These are phyloP conservation scores for Tribolium madens DNA, from an alignment of 1,140 invertebrate species.

Conservation along the genomic window DNA sequence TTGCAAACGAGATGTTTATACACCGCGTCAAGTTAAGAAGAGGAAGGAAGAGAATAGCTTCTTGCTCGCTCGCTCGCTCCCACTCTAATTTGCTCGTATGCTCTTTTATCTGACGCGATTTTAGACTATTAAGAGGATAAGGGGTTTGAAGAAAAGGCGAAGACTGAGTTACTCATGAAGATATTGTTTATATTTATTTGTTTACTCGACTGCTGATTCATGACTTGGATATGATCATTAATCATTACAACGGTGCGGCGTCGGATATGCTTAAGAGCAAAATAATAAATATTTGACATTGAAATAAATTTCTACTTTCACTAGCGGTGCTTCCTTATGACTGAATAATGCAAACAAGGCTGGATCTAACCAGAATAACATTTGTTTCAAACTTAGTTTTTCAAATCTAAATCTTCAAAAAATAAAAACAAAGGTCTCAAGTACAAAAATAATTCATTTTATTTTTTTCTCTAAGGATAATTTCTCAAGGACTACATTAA, in stretches of 20 bases:
- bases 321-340: conserved; percentile 1
- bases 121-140: conserved; percentile 31
- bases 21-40: conserved; percentile 56
- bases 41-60: conserved; percentile 25
- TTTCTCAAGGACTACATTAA: no score
- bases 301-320: conserved; percentile 30
- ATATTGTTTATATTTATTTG: conserved; percentile 16
- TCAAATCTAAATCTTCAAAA: background rate
- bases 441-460: no score
- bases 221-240: background rate
- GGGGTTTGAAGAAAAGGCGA: background rate
- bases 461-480: no score
- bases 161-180: background rate
- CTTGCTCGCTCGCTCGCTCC: conserved; percentile 17
- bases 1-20: conserved; percentile 63
- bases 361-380: background rate
- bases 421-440: no score
- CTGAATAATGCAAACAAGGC: background rate
- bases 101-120: conserved; percentile 34
- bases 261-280: conserved; percentile 13
- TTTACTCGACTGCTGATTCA: background rate
- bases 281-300: conserved; percentile 32
- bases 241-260: background rate
- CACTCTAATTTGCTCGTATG: conserved; percentile 6
- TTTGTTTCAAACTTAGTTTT: background rate